Base-by-base conservation (phyloP, 2,113 vertebrate species). In the Alexandromys fortis region DNA sequence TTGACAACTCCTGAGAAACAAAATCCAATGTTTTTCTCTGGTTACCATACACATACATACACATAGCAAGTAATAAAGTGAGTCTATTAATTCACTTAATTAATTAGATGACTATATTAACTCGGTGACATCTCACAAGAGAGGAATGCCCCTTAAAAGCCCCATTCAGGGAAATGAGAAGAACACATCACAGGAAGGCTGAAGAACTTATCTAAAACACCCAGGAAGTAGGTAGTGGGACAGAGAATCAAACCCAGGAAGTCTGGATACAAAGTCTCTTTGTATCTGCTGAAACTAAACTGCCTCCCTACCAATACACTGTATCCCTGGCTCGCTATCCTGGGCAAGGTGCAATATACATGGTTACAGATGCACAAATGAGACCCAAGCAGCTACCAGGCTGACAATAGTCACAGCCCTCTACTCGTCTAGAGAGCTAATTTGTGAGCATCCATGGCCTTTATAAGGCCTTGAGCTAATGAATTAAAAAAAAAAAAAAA, bases 41-140 rank as follows among this genome's bases (percentile, higher is more conserved):
- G 30, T 45, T 45, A 26, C 30, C 22, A n/a, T 47, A 70, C 5
- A 58, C 58, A 58, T 58, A 21, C 55, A 49, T 58, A 58, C 58
- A 49, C 45, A 70, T 14, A 45, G 33, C 30, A 70, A 35, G 19
- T 72, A 79, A 61, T 82, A 90, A 87, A 24, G 5, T 26, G 35
- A 72, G 22, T 28, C 5, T 26, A 58, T 52, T 21, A 17, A 67
- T 47, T 65, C 17, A 67, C 61, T 65, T 47, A 45, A 67, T 45
- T 45, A 91, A 94, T 76, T 47, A 9, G 77, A 22, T 65, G 42
- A 72, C 61, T 21, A 65, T 38, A 52, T 88, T 72, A 85, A 79
- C 47, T 79, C 10, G 12, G 17, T 72, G 87, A 78, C 89, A 86
- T 89, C 75, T 92, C 92, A 92, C 75, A 77, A 68, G 90, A 79